phyloP scores from a whole-genome alignment of 2,797 vertebrate species.

The Caiman crocodilus region DNA sequence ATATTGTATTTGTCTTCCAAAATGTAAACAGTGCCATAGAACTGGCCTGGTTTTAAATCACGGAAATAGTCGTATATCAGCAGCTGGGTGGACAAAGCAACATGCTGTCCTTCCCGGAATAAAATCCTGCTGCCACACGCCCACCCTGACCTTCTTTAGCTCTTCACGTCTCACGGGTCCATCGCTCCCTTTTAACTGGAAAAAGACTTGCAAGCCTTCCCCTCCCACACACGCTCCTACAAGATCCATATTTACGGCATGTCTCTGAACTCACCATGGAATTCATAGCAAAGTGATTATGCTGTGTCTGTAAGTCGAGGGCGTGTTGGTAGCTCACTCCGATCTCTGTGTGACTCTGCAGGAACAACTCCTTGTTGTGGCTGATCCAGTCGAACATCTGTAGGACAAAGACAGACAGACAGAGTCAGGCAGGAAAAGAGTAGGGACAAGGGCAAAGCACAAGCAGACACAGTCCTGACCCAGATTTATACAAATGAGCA shows the following conservation, averaged over 20 bases:
- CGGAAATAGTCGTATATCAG: neutral
- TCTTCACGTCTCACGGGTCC: neutral
- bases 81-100: neutral
- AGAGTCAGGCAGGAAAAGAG: neutral
- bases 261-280: conserved; percentile 90
- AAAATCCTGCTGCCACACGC: neutral
- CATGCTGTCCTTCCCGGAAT: neutral
- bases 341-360: conserved; percentile 97
- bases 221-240: rapidly evolving
- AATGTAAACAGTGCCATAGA: neutral
- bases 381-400: conserved; percentile 99
- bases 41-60: neutral
- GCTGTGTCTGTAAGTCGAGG: conserved; percentile 96
- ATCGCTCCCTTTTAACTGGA: neutral
- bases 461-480: neutral
- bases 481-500: neutral
- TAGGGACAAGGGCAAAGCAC: neutral
- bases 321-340: conserved; percentile 96
- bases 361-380: conserved; percentile 98
- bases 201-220: rapidly evolving
- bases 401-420: neutral
- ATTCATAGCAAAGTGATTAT: conserved; percentile 99
- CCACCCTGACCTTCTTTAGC: neutral
- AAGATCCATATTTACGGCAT: rapidly evolving
- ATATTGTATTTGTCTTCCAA: neutral